Evolutionary conservation across 2,888 invertebrate species (phyloP).

Genomic region (Thymelicus acteon): DNA sequence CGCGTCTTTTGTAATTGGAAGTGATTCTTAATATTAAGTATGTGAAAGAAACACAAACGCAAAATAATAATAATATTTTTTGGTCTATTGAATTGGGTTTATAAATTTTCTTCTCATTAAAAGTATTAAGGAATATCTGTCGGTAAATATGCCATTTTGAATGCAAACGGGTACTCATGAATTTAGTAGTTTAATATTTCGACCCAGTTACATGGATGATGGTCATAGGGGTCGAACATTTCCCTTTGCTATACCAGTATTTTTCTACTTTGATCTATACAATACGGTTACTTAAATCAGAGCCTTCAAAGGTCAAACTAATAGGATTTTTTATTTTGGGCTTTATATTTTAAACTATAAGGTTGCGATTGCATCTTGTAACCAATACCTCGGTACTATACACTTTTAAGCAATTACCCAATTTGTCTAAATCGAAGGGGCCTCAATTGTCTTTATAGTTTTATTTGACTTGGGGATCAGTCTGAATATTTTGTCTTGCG

Average conservation of each 20-base stretch:
- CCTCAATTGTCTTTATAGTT: constrained; percentile 46
- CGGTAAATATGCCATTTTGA: no score
- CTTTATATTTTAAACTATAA: not conserved
- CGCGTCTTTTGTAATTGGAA: not conserved
- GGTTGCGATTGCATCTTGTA: not conserved
- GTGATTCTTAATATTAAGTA: not conserved
- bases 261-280: no score
- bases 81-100: no score
- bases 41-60: not conserved
- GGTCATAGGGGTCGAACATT: no score
- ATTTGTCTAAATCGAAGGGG: constrained; percentile 49
- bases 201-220: no score
- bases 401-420: constrained; percentile 50
- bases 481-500: not conserved
- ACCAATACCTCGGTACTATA: not conserved
- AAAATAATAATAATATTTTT: no score
- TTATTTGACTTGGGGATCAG: constrained; percentile 42
- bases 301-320: not conserved
- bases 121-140: no score
- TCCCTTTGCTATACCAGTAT: no score
- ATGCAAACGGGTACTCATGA: no score
- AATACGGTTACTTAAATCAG: not conserved
- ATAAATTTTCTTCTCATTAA: no score
- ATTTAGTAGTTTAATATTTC: no score
- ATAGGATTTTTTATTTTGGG: not conserved